Evolutionary conservation across 2,888 invertebrate genomes (phyloP), one percentile per base, ranked within the genome.

Genomic region (Drosophila recens): DNA sequence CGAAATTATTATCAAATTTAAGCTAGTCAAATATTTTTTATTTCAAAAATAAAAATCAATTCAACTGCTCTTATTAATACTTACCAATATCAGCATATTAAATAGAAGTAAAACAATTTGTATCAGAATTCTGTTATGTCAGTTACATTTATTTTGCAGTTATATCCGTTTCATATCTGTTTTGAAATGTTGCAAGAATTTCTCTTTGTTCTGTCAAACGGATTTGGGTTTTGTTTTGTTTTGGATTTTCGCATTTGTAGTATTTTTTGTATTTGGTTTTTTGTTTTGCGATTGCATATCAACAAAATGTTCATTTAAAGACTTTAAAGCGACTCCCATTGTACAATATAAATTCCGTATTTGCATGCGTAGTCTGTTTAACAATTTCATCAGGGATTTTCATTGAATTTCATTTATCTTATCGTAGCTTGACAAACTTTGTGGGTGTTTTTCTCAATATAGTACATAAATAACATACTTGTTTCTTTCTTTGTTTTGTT

Each of bases 61-160:
- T 5, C 1, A 6, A 1, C 6, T 27, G 5, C 27, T 1, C 6
- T n/a, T 6, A 36, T n/a, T n/a, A 36, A 36, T n/a, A 38, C 34
- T 51, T 38, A 51, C 59, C 51, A 15, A 3, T 3, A 3, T 13
- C 2, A 1, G 2, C 15, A 27, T 2, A 8, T 38, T 36, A 1
- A 10, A n/a, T 51, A 36, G 11, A 40, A 30, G 51, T 49, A 62
- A 38, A 23, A 45, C 53, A 52, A 33, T 15, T 4, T 33, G 20
- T 11, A 27, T 2, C 23, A 23, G 10, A 4, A 65, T 72, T 83
- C 58, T 89, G 89, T 85, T 85, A 85, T 89, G 80, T 89, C 84
- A 84, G 85, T 85, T 85, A 85, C 84, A 85, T 85, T 85, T 85
- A 85, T 89, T 84, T 89, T 89, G 88, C 88, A 82, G 85, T 89